These are phyloP conservation scores for Hirundichthys speculiger DNA, from an alignment of 2,113 vertebrate species.

Conservation along the genomic window DNA sequence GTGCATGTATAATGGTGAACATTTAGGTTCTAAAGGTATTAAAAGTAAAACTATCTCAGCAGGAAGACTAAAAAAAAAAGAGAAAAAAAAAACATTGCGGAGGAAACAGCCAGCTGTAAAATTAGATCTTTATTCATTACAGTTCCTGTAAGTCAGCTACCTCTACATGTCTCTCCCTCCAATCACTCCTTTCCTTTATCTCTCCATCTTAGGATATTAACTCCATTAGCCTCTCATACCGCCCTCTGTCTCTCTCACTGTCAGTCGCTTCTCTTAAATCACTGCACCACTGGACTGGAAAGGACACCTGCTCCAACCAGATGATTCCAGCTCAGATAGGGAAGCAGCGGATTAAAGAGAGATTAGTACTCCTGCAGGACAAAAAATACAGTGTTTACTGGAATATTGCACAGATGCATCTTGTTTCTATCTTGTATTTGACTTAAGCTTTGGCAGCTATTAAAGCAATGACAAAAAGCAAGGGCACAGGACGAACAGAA, in stretches of 20 bases:
- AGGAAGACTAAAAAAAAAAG: slow-evolving; percentile 20
- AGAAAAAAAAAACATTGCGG: slow-evolving; percentile 19
- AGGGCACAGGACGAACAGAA: slow-evolving; percentile 34
- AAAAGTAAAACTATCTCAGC: no score
- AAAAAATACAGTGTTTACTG: slow-evolving; percentile 10
- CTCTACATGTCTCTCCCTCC: slow-evolving; percentile 25
- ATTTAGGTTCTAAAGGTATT: not conserved
- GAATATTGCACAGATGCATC: slow-evolving; percentile 14
- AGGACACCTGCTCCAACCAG: slow-evolving; percentile 43
- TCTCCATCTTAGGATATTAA: slow-evolving; percentile 66
- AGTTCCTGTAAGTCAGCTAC: slow-evolving; percentile 24
- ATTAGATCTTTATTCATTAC: slow-evolving; percentile 35
- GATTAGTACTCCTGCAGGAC: slow-evolving; percentile 29
- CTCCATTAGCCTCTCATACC: slow-evolving; percentile 65
- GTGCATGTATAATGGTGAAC: slow-evolving; percentile 26
- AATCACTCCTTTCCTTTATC: slow-evolving; percentile 44
- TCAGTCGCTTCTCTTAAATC: slow-evolving; percentile 58
- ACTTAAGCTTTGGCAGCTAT: slow-evolving; percentile 23
- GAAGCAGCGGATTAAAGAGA: slow-evolving; percentile 38
- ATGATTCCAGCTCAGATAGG: slow-evolving; percentile 36
- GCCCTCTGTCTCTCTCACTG: slow-evolving; percentile 57
- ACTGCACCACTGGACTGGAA: slow-evolving; percentile 51
- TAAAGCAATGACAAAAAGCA: slow-evolving; percentile 48
- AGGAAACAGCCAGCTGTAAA: slow-evolving; percentile 30
- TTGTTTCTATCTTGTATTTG: slow-evolving; percentile 14